Conservation (phyloP, 2,113 vertebrate species). For the Phaethornis superciliosus region DNA sequence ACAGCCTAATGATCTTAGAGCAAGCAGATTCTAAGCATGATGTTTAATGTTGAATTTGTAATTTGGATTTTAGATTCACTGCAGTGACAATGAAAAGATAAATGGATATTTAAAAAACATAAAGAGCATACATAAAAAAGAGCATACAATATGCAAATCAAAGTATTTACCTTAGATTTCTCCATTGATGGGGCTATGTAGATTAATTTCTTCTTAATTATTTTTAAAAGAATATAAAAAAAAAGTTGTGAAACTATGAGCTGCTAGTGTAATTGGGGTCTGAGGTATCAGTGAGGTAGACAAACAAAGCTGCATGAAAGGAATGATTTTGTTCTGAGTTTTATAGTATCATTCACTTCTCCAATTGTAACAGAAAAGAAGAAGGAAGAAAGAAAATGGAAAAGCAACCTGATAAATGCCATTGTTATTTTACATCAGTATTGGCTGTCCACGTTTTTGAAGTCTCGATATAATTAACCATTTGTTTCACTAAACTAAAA, state of each 20-base stretch:
- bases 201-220: constrained; percentile 17
- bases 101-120: constrained; percentile 20
- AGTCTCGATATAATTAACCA: background rate
- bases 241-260: background rate
- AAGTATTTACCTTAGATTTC: constrained; percentile 23
- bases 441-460: constrained; percentile 15
- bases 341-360: background rate
- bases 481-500: constrained; percentile 34
- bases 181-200: background rate
- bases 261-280: background rate
- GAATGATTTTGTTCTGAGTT: background rate
- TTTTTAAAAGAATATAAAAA: constrained; percentile 34
- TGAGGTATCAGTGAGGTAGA: background rate
- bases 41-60: background rate
- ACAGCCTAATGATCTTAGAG: background rate
- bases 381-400: background rate
- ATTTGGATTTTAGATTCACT: constrained; percentile 10
- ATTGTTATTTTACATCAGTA: background rate
- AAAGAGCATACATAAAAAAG: background rate
- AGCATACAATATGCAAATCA: constrained; percentile 1
- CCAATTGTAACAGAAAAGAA: background rate
- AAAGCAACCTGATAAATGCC: background rate
- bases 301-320: background rate
- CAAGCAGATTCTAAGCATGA: background rate
- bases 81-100: background rate